Evolutionary conservation across 1,140 invertebrate species (phyloP).

Genomic region (Pectinophora gossypiella): DNA sequence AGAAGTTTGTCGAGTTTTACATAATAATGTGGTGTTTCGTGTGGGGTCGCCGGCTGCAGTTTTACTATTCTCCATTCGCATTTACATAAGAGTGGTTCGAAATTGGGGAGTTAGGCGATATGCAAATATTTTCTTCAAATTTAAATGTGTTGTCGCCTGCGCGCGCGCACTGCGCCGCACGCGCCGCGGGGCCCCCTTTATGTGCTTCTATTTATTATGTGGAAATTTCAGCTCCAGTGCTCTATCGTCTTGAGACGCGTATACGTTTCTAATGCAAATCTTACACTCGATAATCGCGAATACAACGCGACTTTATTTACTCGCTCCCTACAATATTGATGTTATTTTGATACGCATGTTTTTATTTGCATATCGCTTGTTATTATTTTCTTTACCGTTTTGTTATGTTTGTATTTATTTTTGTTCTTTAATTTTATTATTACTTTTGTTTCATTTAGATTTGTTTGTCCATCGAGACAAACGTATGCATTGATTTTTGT

Average conservation of each 20-base stretch:
- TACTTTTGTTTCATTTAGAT: slow-evolving; percentile 60
- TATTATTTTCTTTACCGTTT: slow-evolving; percentile 10
- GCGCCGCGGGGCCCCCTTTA: slow-evolving; percentile 53
- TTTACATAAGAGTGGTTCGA: slow-evolving; percentile 64
- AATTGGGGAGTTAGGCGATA: slow-evolving; percentile 69
- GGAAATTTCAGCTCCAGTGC: slow-evolving; percentile 42
- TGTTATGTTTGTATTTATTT: slow-evolving; percentile 74
- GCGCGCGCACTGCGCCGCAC: slow-evolving; percentile 36
- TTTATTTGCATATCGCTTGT: slow-evolving; percentile 66
- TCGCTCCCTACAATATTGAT: slow-evolving; percentile 17
- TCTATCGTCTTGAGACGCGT: slow-evolving; percentile 40
- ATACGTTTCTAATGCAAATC: slow-evolving; percentile 59
- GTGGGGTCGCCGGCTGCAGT: slow-evolving; percentile 61
- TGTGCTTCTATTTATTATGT: slow-evolving; percentile 43
- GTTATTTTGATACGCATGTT: slow-evolving; percentile 25
- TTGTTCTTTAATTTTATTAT: slow-evolving; percentile 64
- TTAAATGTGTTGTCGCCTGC: slow-evolving; percentile 33
- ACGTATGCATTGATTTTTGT: slow-evolving; percentile 43
- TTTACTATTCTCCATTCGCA: slow-evolving; percentile 51
- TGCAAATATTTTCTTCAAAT: slow-evolving; percentile 72
- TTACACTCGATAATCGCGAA: slow-evolving; percentile 28
- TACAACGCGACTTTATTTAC: slow-evolving; percentile 37
- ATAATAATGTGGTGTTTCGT: slow-evolving; percentile 56
- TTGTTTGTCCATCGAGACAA: slow-evolving; percentile 36
- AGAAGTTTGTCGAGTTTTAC: slow-evolving; percentile 50